Evolutionary conservation across 2,888 invertebrate species (phyloP).

Genomic region (Barypeithes pellucidus): DNA sequence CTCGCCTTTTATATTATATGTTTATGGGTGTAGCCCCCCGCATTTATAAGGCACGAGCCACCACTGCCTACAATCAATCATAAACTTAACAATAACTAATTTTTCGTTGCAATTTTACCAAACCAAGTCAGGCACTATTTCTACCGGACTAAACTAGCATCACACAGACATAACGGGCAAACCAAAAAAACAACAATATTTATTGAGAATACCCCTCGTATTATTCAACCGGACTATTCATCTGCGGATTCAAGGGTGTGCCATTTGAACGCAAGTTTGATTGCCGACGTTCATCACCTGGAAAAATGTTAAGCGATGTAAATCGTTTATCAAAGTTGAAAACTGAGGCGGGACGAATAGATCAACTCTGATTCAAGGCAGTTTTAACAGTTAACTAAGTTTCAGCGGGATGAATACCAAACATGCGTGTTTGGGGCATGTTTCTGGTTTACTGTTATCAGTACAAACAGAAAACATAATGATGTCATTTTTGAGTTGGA

Average conservation of each 20-base stretch:
- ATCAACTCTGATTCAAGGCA: no score
- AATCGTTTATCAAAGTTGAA: conserved; percentile 4
- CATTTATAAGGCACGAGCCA: no score
- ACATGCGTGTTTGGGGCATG: no score
- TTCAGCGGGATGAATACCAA: no score
- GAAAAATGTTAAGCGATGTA: conserved; percentile 58
- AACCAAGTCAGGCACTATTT: conserved; percentile 22
- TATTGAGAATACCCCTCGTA: conserved; percentile 63
- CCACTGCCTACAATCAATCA: no score
- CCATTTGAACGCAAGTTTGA: conserved; percentile 76
- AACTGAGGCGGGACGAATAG: no score
- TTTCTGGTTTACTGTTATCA: no score
- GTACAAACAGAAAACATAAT: no score
- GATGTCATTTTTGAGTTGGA: no score
- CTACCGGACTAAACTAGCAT: conserved; percentile 33
- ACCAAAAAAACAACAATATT: conserved; percentile 49
- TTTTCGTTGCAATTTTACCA: conserved; percentile 3
- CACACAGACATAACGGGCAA: conserved; percentile 28
- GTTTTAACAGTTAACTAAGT: no score
- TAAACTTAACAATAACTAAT: not conserved
- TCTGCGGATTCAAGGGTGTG: conserved; percentile 74
- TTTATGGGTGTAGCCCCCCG: no score
- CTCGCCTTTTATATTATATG: no score
- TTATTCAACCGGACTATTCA: conserved; percentile 65
- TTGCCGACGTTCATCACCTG: conserved; percentile 75